A percentile compares a stretch with the other conserved stretches of the same genome.
These are phyloP conservation scores for Pyrrhia umbra DNA, from an alignment of 2,888 invertebrate genomes.

Conservation along the genomic window DNA sequence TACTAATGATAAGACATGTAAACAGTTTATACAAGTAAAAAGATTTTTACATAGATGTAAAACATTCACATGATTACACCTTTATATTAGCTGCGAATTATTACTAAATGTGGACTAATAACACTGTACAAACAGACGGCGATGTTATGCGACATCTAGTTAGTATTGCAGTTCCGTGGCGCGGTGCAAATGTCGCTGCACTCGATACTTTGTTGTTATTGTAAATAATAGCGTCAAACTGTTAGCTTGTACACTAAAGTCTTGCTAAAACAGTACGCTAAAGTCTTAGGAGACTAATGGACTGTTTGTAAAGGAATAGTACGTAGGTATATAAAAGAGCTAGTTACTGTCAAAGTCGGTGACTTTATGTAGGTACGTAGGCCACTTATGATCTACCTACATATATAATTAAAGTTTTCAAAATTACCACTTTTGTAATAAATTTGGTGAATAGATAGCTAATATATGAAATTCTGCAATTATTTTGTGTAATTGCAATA, in stretches of 20 bases:
- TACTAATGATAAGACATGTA: too few relatives aligned
- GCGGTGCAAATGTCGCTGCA: slow-evolving; percentile 22
- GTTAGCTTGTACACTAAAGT: neutral
- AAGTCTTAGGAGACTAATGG: neutral
- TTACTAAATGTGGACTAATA: slow-evolving; percentile 47
- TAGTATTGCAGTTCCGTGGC: slow-evolving; percentile 32
- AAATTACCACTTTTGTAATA: too few relatives aligned
- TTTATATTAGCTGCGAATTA: slow-evolving; percentile 20
- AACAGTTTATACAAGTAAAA: neutral
- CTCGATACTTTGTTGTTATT: slow-evolving; percentile 29
- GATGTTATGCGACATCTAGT: slow-evolving; percentile 28
- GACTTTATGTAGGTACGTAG: too few relatives aligned
- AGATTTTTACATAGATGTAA: neutral
- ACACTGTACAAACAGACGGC: slow-evolving; percentile 27
- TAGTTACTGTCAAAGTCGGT: too few relatives aligned
- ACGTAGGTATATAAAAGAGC: too few relatives aligned
- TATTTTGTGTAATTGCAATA: too few relatives aligned
- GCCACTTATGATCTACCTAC: too few relatives aligned
- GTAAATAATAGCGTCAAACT: neutral
- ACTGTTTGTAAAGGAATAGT: neutral
- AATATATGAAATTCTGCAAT: too few relatives aligned
- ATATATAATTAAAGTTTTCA: too few relatives aligned
- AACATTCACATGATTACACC: neutral
- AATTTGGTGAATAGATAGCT: too few relatives aligned
- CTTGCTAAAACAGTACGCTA: neutral